Evolutionary conservation across 2,888 invertebrate species (phyloP).

Genomic region (Schrankia costaestrigalis): DNA sequence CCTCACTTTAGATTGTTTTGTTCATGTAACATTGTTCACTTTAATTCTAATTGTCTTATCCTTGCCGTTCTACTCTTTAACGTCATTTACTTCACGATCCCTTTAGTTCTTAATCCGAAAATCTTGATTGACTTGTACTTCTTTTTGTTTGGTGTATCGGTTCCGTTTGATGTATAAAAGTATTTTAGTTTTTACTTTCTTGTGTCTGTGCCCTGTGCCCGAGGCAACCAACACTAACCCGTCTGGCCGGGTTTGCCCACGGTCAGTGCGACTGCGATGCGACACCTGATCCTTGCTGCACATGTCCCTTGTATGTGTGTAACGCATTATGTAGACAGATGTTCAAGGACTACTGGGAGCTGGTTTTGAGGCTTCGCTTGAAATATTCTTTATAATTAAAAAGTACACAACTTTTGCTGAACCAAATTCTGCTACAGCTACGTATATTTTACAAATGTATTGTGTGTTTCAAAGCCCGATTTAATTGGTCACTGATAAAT

Average conservation of each 20-base stretch:
- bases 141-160: slow-evolving; percentile 32
- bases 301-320: slow-evolving; percentile 50
- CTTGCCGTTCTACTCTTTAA: slow-evolving; percentile 26
- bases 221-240: slow-evolving; percentile 55
- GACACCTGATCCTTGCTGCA: slow-evolving; percentile 74
- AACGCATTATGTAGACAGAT: slow-evolving; percentile 53
- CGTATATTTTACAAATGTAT: background rate
- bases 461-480: slow-evolving; percentile 21
- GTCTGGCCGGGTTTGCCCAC: slow-evolving; percentile 63
- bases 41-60: slow-evolving; percentile 44
- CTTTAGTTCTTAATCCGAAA: no score
- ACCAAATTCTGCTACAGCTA: no score
- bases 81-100: slow-evolving; percentile 20
- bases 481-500: slow-evolving; percentile 42
- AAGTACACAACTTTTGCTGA: background rate
- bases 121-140: slow-evolving; percentile 27
- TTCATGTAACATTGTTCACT: slow-evolving; percentile 47
- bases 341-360: slow-evolving; percentile 48
- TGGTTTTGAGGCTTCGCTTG: slow-evolving; percentile 29
- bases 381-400: slow-evolving; percentile 15
- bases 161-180: slow-evolving; percentile 38
- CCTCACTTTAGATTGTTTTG: slow-evolving; percentile 44
- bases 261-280: slow-evolving; percentile 71
- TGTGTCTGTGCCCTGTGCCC: slow-evolving; percentile 31
- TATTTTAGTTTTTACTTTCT: slow-evolving; percentile 58